phyloP scores from a whole-genome alignment of 35 echinoderm and acorn worm genomes.

The Lytechinus pictus region DNA sequence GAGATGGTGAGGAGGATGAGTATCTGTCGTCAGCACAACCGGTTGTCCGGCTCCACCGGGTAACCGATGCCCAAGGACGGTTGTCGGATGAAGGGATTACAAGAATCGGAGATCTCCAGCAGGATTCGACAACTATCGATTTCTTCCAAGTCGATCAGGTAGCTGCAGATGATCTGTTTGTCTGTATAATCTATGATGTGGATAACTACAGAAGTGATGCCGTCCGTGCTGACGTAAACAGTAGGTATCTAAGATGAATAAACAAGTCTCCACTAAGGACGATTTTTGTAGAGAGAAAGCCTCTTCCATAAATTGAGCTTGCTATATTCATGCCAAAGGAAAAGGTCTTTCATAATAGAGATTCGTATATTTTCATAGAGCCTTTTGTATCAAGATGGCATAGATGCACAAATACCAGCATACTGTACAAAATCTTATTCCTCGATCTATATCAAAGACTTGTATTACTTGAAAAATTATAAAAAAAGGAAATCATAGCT shows the following conservation, averaged over 20 bases:
- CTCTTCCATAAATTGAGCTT: no score
- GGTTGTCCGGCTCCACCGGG: not conserved
- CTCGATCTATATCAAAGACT: no score
- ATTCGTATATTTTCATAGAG: no score
- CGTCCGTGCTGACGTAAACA: not conserved
- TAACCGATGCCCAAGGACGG: not conserved
- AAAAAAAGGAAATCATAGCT: no score
- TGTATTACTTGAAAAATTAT: no score
- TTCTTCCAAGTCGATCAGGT: not conserved
- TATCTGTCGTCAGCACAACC: not conserved
- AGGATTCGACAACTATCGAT: not conserved
- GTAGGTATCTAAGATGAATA: not conserved
- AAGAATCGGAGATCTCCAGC: not conserved
- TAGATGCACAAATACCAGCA: no score
- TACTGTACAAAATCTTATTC: no score
- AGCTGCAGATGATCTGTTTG: not conserved
- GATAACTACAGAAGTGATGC: not conserved
- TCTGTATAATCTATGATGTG: not conserved
- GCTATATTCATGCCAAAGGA: no score
- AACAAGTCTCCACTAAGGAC: no score
- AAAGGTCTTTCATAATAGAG: no score
- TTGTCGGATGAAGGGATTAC: not conserved
- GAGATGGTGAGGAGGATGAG: conserved; percentile 43
- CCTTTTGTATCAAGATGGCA: no score
- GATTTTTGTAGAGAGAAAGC: no score